Evolutionary conservation across 2,113 vertebrate genomes (phyloP), one percentile per base, ranked within the genome.

Genomic region (Peucedramus taeniatus): DNA sequence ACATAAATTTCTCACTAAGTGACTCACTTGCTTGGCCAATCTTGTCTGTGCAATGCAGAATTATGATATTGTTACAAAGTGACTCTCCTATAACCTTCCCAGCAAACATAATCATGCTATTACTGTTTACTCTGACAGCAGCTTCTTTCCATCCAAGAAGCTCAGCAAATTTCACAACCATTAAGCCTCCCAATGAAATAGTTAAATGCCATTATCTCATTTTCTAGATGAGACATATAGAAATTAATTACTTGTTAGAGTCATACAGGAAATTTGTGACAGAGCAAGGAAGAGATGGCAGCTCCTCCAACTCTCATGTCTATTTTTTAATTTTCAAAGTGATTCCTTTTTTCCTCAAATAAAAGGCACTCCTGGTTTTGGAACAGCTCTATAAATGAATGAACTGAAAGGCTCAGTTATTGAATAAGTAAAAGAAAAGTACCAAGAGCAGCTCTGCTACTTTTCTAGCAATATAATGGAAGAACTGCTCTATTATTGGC

Each of bases 81-180:
- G 90, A 89, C 82, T 95, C 78, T 95, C 54, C 89, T 93, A 77
- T 82, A 91, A 69, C 91, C 77, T 90, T 91, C 85, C 47, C 85
- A 83, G 56, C 60, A 89, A 96, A 70, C 35, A 49, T 80, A 90
- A 81, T 93, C 93, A 83, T 47, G 28, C 54, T 70, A 47, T 96
- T 95, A 93, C 63, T 90, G 47, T 91, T 89, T 65, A 90, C 59
- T 88, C 54, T 92, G 83, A 93, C 94, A 93, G 76, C 68, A 92
- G 60, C 71, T 96, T 97, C 85, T 80, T 93, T 94, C 82, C 28
- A 49, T 83, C 64, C 64, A 22, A 86, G 79, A 54, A 92, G 88
- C 90, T 96, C 94, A 97, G 90, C 90, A 89, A n/a, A 94, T 96
- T 96, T 96, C 88, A 81, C 71, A 96, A 90, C 40, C 47, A 95